Base-by-base conservation (phyloP, 2,888 invertebrate genomes). In the Myopa testacea region DNA sequence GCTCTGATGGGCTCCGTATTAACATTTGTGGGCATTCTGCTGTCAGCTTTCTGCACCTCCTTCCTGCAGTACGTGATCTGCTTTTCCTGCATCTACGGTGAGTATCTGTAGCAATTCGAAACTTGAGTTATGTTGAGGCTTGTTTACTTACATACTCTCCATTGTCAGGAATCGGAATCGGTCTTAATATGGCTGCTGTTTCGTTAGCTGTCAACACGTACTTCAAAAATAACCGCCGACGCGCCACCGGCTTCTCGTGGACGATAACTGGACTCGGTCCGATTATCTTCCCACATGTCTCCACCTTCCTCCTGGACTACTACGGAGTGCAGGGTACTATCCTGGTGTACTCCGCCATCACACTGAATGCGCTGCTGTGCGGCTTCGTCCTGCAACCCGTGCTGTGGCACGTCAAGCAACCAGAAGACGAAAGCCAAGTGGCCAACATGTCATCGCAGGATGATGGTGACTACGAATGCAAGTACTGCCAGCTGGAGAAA, bases 191-290 rank as follows among this genome's bases (percentile, higher is more conserved):
- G 89, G 93, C 93, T 0, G 91, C 94, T 2, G 93, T 93, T 80
- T 92, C 93, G 4, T 86, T 94, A 74, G 94, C 94, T 0, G 88
- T 94, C 67, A 94, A 94, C 84, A 94, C 94, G 0, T 95, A 94
- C 86, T 95, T 95, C 89, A 93, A 92, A 84, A 90, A 91, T 74
- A 91, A 91, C 82, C 91, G 94, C 83, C 90, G 94, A 83, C 89
- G 93, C 60, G 95, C 94, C 4, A 93, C 94, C 0, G 93, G 94
- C 7, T 89, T 94, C 71, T 92, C 93, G 71, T 94, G 94, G 93
- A 93, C 94, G 0, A 92, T 93, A 1, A 94, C 94, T 0, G 94
- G 93, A 0, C 86, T 94, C 52, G 94, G 94, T 0, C 94, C 94
- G 0, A 93, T 94, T 50, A 82, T 94, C 72, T 93, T 94, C 91